Base-by-base conservation (phyloP, 64 coral and sea anemone species). In the Stichodactyla helianthus region DNA sequence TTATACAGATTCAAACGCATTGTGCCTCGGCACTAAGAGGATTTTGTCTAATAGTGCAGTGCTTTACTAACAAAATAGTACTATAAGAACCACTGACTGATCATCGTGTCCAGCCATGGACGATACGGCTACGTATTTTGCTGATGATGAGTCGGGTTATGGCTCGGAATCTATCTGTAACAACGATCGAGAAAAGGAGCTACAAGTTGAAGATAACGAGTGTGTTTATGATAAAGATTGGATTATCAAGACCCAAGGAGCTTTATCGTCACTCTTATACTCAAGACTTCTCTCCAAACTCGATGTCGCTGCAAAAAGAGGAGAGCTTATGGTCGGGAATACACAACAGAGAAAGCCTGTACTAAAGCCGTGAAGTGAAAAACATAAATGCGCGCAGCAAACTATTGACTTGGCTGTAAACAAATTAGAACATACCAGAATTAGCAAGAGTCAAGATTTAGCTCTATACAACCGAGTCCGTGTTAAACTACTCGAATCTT, bases 211-310 rank as follows among this genome's bases (percentile, higher is more conserved):
- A 7, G 85, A 92, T 11, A 92, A 92, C 35, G 90, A 92, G 68
- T 92, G 77, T 68, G 85, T 92, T 31, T 92, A 87, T 56, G 85
- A 92, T 52, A 31, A 52, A 15, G 90, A 92, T 26, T 92, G 90
- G 90, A 86, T 79, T 28, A 58, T 83, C 19, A 92, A 83, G 31
- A 87, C 77, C 59, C 83, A 79, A 25, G 83, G 22, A 68, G 77
- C 81, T 10, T 50, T 92, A 60, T 86, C 74, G 20, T 92, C 90
- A 51, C 85, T 92, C 10, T 52, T 92, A 17, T 82, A 92, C 50
- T 92, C 90, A 5, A 54, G 85, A 28, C 59, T 87, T 56, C 90
- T 87, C 44, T 25, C 79, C 0, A 35, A 61, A 19, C 54, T 87
- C 16, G 77, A 86, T 13, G 85, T 79, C 9, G 83, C 83, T 60